Evolutionary conservation across 2,797 vertebrate species (phyloP), one percentile per base, ranked within the genome.

Genomic region (Carcharodon carcharias): DNA sequence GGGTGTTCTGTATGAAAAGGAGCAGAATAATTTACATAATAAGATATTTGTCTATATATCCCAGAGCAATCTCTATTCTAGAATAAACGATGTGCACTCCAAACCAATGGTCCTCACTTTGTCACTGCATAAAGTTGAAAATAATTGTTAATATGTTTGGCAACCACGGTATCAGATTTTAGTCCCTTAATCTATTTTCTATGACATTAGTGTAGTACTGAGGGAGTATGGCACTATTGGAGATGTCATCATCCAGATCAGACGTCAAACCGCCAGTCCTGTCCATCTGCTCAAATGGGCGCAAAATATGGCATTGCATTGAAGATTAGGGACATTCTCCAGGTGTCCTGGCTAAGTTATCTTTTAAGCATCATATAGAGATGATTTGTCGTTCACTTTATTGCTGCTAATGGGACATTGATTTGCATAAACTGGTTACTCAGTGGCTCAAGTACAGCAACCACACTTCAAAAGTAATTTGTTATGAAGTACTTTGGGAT

Each of bases 1-100:
- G 98, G 56, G 97, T 98, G 96, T 97, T 98, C 99, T 99, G 97
- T 96, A 88, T 92, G 89, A 91, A 96, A 96, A 97, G 23, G 4
- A 67, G 50, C 45, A 96, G 4, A 94, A 63, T 80, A 85, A 58
- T 56, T 96, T 45, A 96, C 8, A 18, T 12, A 40, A n/a, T 21
- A 31, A 63, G 28, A 31, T 31, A 96, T 3, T 58, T 31, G 8
- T 95, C n/a, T 56, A 31, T 14, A 56, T 7, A 35, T n/a, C 7
- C 6, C 45, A 69, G 28, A 95, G 56, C 31, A 3, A 50, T 12
- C n/a, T 94, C 65, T 7, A 56, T 67, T 50, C n/a, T 50, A 50
- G 21, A 95, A 26, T 67, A 21, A 94, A 67, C 16, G 91, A 3
- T 69, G 92, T 26, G 63, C 11, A 69, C 31, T 31, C 9, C 63